phyloP scores from a whole-genome alignment of 1,140 invertebrate species.

The Drosophila murphyi region DNA sequence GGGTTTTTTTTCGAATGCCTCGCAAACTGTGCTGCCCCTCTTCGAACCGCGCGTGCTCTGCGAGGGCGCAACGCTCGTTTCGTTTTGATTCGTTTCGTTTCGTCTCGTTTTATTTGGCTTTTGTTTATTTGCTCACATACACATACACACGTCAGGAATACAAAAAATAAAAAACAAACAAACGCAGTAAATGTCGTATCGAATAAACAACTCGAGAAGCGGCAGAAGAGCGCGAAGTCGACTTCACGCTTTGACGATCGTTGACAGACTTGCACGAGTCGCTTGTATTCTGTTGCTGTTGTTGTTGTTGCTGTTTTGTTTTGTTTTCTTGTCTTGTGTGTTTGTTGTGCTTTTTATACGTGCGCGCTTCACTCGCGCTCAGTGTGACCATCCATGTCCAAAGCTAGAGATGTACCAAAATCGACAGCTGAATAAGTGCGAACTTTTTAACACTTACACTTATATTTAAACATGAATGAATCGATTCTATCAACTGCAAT shows the following conservation, averaged over 20 bases:
- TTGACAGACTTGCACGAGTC: slow-evolving; percentile 36
- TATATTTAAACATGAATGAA: not conserved
- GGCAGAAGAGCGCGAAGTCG: slow-evolving; percentile 3
- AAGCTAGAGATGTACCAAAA: slow-evolving; percentile 12
- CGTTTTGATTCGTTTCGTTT: not conserved
- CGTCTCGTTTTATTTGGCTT: slow-evolving; percentile 7
- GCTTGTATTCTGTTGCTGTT: slow-evolving; percentile 3
- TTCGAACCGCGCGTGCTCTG: not conserved
- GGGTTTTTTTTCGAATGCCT: not conserved
- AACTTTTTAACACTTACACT: not conserved
- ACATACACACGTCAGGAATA: slow-evolving; percentile 23
- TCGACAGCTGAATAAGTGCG: not conserved
- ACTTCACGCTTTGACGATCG: slow-evolving; percentile 43
- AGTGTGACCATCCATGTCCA: slow-evolving; percentile 29
- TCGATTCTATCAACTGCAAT: no score
- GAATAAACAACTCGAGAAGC: not conserved
- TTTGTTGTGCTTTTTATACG: slow-evolving; percentile 10
- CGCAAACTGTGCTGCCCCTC: not conserved
- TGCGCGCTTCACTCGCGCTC: slow-evolving; percentile 29
- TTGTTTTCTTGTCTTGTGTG: not conserved
- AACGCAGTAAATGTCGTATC: slow-evolving; percentile 9
- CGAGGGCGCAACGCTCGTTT: slow-evolving; percentile 8
- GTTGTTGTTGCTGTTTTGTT: not conserved
- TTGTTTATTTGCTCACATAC: slow-evolving; percentile 12
- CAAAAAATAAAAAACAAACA: slow-evolving; percentile 2